These are phyloP conservation scores for Sylvilagus bachmani DNA, from an alignment of 2,113 vertebrate species.

Conservation along the genomic window DNA sequence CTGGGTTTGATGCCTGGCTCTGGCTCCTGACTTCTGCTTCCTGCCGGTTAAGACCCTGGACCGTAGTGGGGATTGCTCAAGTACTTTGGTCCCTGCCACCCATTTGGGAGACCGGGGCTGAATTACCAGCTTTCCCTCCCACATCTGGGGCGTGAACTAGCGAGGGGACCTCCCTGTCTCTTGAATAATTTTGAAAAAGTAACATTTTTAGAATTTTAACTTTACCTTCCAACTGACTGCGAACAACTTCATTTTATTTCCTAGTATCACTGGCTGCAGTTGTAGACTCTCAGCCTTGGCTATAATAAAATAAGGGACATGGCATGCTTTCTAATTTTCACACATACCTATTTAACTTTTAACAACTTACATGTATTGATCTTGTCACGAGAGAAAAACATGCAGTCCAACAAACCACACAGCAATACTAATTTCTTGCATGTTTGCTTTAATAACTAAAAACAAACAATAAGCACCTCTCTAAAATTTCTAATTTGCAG, in stretches of 20 bases:
- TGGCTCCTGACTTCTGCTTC: too few species aligned
- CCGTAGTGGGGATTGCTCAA: too few species aligned
- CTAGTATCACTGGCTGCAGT: conserved; percentile 2
- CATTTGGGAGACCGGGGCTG: too few species aligned
- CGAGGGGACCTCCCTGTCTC: too few species aligned
- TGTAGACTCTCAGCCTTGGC: not conserved
- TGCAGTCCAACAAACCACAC: not conserved
- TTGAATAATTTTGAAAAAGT: not conserved
- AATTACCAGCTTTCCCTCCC: too few species aligned
- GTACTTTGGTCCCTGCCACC: too few species aligned
- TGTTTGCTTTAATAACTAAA: conserved; percentile 35
- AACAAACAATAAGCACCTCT: not conserved
- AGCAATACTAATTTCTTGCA: not conserved
- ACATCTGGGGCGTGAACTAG: too few species aligned
- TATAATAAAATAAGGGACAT: not conserved
- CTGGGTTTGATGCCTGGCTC: too few species aligned
- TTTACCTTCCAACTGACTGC: conserved; percentile 5
- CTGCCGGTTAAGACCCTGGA: too few species aligned
- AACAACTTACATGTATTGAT: conserved; percentile 13
- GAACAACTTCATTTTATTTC: conserved; percentile 53
- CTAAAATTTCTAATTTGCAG: not conserved
- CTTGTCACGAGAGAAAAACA: not conserved
- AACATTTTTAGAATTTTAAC: not conserved
- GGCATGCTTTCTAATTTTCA: not conserved
- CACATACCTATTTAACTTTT: not conserved